Evolutionary conservation across 2,113 vertebrate species (phyloP).

Genomic region (Gallinago undulata): DNA sequence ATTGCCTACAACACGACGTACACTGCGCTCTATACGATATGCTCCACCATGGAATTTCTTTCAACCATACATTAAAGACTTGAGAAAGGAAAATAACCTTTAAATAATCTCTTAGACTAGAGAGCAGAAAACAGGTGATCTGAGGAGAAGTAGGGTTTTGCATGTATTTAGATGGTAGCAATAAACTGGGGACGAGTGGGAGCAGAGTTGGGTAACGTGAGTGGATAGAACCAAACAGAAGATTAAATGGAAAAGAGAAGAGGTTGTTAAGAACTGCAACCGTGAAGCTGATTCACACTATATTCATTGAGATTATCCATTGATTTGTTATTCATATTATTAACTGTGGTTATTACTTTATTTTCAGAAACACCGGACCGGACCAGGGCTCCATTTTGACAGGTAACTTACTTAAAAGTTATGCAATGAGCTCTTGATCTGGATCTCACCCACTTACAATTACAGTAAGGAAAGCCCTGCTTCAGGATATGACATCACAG

Average conservation of each 20-base stretch:
- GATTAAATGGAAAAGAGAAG: neutral
- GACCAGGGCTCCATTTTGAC: neutral
- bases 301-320: neutral
- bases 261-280: neutral
- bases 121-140: neutral
- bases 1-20: neutral
- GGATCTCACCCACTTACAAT: neutral
- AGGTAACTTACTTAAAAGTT: neutral
- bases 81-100: neutral
- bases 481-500: conserved; percentile 24
- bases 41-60: neutral
- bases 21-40: accelerated
- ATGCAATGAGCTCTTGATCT: neutral
- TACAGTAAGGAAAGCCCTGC: neutral
- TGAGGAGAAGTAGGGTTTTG: neutral
- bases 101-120: neutral
- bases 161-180: neutral
- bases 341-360: neutral
- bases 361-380: neutral
- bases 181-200: neutral
- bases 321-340: neutral
- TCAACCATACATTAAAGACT: neutral
- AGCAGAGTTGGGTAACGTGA: neutral
- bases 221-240: neutral
- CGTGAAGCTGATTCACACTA: neutral